Conservation (phyloP, 2,797 vertebrate species). For the Novumbra hubbsi region DNA sequence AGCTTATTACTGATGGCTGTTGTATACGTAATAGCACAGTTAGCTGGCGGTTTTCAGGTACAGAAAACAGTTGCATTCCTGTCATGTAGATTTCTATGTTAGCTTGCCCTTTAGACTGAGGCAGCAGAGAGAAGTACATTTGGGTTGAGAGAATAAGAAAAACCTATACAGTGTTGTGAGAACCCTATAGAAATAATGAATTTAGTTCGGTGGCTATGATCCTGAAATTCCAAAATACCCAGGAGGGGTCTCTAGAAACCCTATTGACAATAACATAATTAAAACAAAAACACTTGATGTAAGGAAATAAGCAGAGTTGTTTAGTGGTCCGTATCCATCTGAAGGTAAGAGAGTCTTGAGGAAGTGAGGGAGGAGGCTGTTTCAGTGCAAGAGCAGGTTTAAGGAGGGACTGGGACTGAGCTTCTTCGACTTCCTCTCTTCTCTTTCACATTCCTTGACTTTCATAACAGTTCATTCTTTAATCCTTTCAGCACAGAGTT, state of each 20-base stretch:
- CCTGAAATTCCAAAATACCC: slow-evolving; percentile 36
- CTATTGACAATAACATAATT: slow-evolving; percentile 21
- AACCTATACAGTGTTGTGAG: neutral
- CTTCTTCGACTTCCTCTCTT: slow-evolving; percentile 51
- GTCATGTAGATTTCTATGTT: slow-evolving; percentile 1
- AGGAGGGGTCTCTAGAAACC: slow-evolving; percentile 13
- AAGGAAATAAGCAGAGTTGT: slow-evolving; percentile 48
- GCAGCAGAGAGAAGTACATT: slow-evolving; percentile 29
- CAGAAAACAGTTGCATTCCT: slow-evolving; percentile 19
- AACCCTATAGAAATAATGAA: neutral
- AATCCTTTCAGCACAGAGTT: slow-evolving; percentile 32
- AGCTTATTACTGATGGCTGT: slow-evolving; percentile 36
- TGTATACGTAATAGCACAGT: slow-evolving; percentile 26
- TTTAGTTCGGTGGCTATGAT: slow-evolving; percentile 48
- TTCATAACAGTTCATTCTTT: slow-evolving; percentile 38
- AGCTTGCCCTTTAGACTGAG: slow-evolving; percentile 30
- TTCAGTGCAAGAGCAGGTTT: slow-evolving; percentile 67
- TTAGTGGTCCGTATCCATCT: slow-evolving; percentile 31
- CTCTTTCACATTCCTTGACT: slow-evolving; percentile 32
- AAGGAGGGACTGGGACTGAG: slow-evolving; percentile 34
- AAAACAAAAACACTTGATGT: slow-evolving; percentile 31
- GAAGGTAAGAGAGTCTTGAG: slow-evolving; percentile 29
- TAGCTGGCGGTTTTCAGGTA: slow-evolving; percentile 7
- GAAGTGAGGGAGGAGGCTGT: slow-evolving; percentile 29
- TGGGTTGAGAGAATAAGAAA: slow-evolving; percentile 19